These are phyloP conservation scores for Scaptomyza hsui DNA, from an alignment of 1,140 invertebrate species.

Conservation along the genomic window DNA sequence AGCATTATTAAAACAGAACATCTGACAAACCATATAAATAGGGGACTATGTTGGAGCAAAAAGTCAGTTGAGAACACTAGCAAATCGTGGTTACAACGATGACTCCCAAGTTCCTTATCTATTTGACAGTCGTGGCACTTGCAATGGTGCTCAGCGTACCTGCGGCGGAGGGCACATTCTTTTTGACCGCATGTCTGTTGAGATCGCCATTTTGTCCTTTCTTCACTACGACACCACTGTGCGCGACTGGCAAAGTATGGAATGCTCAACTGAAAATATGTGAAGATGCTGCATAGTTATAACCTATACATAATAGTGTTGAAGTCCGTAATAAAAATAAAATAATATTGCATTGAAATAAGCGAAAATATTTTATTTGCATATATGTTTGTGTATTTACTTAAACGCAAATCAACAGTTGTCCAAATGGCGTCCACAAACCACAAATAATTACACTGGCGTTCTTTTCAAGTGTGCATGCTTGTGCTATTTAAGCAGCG, in stretches of 20 bases:
- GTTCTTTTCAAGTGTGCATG: not conserved
- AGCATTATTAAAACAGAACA: not conserved
- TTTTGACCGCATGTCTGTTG: not conserved
- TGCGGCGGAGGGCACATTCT: not conserved
- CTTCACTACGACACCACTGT: conserved; percentile 6
- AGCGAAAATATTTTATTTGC: not conserved
- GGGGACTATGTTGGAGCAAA: not conserved
- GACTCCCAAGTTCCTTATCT: conserved; percentile 23
- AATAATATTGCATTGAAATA: not conserved
- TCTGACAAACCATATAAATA: conserved; percentile 9
- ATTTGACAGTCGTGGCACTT: conserved; percentile 11
- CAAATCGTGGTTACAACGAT: conserved; percentile 5
- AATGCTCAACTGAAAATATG: not conserved
- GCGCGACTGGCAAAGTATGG: not conserved
- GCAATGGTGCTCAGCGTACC: conserved; percentile 1
- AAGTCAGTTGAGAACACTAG: not conserved
- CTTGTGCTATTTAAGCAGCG: conserved; percentile 1
- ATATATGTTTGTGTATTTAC: not conserved
- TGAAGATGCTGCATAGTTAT: not conserved
- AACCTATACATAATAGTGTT: not conserved
- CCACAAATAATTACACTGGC: not conserved
- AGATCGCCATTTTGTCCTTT: conserved; percentile 14
- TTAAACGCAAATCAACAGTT: conserved; percentile 46
- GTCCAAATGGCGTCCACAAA: conserved; percentile 7
- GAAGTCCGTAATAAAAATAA: conserved; percentile 10